Conservation (phyloP, 2,797 vertebrate genomes). For the Onychomys arenicola region DNA sequence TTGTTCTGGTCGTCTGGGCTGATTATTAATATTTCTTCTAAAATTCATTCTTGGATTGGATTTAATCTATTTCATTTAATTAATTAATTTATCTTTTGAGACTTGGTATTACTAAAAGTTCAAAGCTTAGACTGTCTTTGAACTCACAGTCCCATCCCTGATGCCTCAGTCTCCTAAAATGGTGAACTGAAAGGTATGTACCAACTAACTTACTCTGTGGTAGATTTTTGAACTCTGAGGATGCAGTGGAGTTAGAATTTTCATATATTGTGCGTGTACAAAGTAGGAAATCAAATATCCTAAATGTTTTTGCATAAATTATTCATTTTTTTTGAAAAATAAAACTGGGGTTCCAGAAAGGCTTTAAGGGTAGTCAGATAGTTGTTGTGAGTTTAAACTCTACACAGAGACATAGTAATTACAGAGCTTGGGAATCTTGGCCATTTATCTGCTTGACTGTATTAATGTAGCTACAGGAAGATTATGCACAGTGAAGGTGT, state of each 20-base stretch:
- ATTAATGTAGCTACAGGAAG: not conserved
- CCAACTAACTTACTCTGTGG: not conserved
- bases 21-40: no score
- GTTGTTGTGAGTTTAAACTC: not conserved
- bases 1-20: not conserved
- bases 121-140: not conserved
- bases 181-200: not conserved
- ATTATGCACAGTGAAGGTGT: not conserved
- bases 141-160: not conserved
- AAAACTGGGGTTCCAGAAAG: not conserved
- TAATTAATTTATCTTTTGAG: not conserved
- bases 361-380: not conserved
- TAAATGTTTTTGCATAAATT: not conserved
- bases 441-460: no score
- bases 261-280: not conserved
- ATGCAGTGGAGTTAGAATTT: not conserved
- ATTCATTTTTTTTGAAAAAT: not conserved
- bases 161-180: not conserved
- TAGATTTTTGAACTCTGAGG: conserved; percentile 1
- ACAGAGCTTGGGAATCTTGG: not conserved
- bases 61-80: not conserved
- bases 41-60: no score
- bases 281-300: not conserved
- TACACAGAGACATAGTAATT: not conserved
- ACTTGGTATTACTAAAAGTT: not conserved